These are phyloP conservation scores for Euglossa dilemma DNA, from an alignment of 1,140 invertebrate genomes.

Conservation along the genomic window DNA sequence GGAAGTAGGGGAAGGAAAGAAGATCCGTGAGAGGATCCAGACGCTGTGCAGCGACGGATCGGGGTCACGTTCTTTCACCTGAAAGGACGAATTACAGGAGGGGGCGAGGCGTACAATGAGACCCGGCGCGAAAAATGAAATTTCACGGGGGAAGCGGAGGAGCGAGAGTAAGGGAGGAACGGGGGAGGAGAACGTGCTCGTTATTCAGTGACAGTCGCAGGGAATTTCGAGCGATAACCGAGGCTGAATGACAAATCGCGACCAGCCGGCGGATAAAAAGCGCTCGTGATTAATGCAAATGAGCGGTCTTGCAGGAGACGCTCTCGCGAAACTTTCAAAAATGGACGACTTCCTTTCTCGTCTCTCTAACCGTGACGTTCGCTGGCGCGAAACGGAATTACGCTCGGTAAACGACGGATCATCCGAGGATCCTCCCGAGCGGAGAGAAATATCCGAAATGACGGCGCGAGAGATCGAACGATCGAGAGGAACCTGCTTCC, in stretches of 20 bases:
- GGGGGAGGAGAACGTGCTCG: conserved; percentile 8
- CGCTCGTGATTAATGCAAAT: conserved; percentile 14
- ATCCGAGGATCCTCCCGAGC: no score
- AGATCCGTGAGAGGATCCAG: background rate
- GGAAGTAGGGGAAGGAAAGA: background rate
- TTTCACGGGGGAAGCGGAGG: background rate
- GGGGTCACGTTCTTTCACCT: conserved; percentile 61
- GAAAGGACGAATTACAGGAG: conserved; percentile 55
- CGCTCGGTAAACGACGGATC: no score
- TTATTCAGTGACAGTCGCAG: conserved; percentile 5
- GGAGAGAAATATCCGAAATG: no score
- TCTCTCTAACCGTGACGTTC: no score
- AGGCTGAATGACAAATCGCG: conserved; percentile 18
- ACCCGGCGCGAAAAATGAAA: conserved; percentile 18
- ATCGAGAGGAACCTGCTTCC: no score
- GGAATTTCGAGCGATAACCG: conserved; percentile 9
- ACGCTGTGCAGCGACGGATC: conserved; percentile 46
- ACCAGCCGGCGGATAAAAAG: background rate
- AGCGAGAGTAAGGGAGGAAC: background rate
- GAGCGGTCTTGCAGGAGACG: background rate
- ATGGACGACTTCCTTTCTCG: background rate
- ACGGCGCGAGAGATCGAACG: no score
- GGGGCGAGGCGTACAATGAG: conserved; percentile 5
- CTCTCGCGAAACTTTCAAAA: background rate
- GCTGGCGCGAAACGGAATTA: no score